A percentile compares a stretch with the other conserved stretches of the same genome.
These are phyloP conservation scores for Drosophila lini DNA, from an alignment of 1,140 invertebrate genomes.

Conservation along the genomic window DNA sequence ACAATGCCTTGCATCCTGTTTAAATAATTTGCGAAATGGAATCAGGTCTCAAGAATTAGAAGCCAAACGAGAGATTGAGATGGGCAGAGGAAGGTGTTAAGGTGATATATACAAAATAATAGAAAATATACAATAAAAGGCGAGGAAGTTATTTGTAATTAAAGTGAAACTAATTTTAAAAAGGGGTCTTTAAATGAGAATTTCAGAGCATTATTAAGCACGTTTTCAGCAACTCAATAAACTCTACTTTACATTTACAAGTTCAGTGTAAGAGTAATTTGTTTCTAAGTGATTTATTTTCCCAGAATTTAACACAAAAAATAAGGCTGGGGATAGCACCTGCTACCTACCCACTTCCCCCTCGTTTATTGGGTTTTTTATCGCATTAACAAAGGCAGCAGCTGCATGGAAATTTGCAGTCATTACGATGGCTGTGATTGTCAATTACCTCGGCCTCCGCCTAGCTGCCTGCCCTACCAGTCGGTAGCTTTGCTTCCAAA, in stretches of 20 bases:
- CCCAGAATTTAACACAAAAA: slow-evolving; percentile 12
- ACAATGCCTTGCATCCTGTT: slow-evolving; percentile 22
- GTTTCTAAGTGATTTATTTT: slow-evolving; percentile 17
- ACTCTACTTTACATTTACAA: neutral
- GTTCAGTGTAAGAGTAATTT: neutral
- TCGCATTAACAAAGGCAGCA: slow-evolving; percentile 28
- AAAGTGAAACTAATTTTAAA: too few species aligned
- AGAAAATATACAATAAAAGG: neutral
- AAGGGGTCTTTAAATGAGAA: too few species aligned
- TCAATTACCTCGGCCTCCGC: slow-evolving; percentile 25
- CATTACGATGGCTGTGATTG: slow-evolving; percentile 43
- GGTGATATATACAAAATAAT: too few species aligned
- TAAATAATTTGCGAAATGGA: slow-evolving; percentile 7
- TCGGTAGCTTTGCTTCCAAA: slow-evolving; percentile 30
- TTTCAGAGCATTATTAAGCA: too few species aligned
- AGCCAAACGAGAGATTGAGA: neutral
- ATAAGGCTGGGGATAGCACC: slow-evolving; percentile 6
- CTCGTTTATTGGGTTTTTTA: slow-evolving; percentile 19
- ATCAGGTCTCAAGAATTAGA: slow-evolving; percentile 15
- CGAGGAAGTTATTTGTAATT: neutral
- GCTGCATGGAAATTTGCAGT: slow-evolving; percentile 48
- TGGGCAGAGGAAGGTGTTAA: neutral
- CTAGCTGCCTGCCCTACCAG: neutral
- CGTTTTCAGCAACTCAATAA: neutral
- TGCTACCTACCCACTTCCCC: slow-evolving; percentile 13